Conservation (phyloP, 1,140 invertebrate species). For the Procambarus clarkii region DNA sequence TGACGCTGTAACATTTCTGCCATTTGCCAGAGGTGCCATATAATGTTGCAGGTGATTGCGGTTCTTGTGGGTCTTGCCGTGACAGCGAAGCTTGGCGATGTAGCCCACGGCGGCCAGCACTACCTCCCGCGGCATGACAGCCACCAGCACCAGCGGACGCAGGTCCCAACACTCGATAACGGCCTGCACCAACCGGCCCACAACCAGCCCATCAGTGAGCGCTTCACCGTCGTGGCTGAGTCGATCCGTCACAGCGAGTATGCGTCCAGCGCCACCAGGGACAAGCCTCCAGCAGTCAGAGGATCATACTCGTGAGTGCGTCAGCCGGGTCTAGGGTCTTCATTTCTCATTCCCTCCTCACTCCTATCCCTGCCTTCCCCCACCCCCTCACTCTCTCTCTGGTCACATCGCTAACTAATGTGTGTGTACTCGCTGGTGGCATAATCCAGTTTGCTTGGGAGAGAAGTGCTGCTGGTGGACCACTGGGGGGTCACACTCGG, state of each 20-base stretch:
- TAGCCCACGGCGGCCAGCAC: background rate
- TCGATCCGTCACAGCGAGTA: background rate
- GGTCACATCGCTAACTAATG: too few species aligned
- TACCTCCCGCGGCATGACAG: background rate
- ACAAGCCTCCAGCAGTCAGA: background rate
- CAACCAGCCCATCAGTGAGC: background rate
- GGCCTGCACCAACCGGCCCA: background rate
- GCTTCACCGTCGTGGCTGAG: background rate
- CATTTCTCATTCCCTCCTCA: background rate
- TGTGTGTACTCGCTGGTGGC: too few species aligned
- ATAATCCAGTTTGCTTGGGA: too few species aligned
- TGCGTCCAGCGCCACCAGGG: background rate
- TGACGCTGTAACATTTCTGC: too few species aligned
- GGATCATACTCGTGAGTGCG: background rate
- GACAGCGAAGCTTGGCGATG: background rate
- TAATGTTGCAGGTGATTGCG: background rate
- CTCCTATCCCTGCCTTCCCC: too few species aligned
- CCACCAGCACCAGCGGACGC: background rate
- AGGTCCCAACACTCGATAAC: too few species aligned
- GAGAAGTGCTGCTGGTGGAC: background rate
- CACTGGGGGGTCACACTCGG: too few species aligned
- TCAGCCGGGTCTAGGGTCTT: background rate
- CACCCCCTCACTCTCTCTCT: too few species aligned
- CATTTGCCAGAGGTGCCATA: background rate
- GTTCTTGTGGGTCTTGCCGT: background rate